phyloP scores from a whole-genome alignment of 2,888 invertebrate genomes.

The Neoscelio sp. region DNA sequence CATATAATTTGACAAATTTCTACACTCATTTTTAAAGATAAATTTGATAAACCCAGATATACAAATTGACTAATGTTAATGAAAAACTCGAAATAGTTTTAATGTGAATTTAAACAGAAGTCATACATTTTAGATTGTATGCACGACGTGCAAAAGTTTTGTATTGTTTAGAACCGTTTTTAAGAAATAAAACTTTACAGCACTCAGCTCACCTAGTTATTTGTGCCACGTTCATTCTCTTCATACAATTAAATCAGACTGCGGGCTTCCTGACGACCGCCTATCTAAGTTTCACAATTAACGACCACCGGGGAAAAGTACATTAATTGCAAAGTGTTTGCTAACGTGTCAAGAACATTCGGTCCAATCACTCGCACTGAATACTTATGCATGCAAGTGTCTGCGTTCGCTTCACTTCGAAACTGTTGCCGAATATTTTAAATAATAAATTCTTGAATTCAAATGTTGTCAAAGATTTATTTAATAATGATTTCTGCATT shows the following conservation, averaged over 20 bases:
- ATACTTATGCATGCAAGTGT: conserved; percentile 26
- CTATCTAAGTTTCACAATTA: conserved; percentile 83
- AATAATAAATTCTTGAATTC: too few species aligned
- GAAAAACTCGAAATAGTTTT: too few species aligned
- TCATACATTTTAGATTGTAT: too few species aligned
- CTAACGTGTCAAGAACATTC: conserved; percentile 77
- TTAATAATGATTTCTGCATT: too few species aligned
- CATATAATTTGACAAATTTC: too few species aligned
- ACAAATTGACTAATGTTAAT: too few species aligned
- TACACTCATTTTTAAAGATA: too few species aligned
- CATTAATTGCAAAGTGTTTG: conserved; percentile 79
- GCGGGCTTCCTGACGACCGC: conserved; percentile 79
- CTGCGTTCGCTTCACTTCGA: neutral
- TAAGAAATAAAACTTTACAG: conserved; percentile 48
- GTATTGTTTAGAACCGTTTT: conserved; percentile 20
- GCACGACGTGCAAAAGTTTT: conserved; percentile 40
- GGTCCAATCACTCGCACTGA: conserved; percentile 68
- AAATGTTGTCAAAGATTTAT: too few species aligned
- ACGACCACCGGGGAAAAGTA: conserved; percentile 80
- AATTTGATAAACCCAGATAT: too few species aligned
- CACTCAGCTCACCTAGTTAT: conserved; percentile 55
- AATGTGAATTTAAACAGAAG: too few species aligned
- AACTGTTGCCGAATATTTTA: neutral
- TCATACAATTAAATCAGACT: conserved; percentile 70
- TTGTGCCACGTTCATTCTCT: conserved; percentile 54